Percentiles rank a stretch among this genome's conserved stretches.
Evolutionary conservation across 2,113 vertebrate species (phyloP).

Genomic region (Puffinus mauretanicus): DNA sequence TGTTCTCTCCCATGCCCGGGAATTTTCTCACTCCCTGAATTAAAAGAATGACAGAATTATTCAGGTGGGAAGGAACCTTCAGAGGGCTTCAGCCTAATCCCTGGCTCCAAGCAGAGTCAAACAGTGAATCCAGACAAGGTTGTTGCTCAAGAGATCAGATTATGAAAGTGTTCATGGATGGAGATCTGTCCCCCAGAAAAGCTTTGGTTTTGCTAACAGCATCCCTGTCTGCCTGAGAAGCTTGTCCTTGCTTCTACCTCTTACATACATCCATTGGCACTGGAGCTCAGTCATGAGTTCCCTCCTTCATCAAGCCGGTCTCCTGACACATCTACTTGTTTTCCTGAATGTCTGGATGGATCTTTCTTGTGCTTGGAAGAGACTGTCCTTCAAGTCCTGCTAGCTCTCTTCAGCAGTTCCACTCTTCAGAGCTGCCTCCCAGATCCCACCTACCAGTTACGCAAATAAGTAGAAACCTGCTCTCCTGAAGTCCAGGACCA

Average conservation of each 20-base stretch:
- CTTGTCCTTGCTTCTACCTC: background rate
- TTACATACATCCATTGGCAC: background rate
- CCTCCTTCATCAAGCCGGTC: background rate
- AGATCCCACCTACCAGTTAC: background rate
- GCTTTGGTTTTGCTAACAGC: background rate
- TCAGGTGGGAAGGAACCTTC: background rate
- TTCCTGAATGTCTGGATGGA: background rate
- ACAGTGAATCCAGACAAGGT: background rate
- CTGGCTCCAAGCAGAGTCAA: background rate
- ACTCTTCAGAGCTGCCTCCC: background rate
- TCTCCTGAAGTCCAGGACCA: background rate
- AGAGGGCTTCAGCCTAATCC: background rate
- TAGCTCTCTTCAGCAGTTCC: background rate
- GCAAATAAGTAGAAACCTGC: rapidly evolving
- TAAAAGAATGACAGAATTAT: background rate
- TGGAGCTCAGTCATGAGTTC: background rate
- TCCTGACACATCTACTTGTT: background rate
- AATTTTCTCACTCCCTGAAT: background rate
- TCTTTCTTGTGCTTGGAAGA: background rate
- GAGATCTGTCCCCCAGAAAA: background rate
- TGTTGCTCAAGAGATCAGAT: background rate
- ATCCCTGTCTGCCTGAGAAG: background rate
- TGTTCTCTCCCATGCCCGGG: background rate
- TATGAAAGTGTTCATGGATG: background rate
- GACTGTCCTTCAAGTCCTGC: background rate